A percentile compares a stretch with the other conserved stretches of the same genome.
Evolutionary conservation across 2,888 invertebrate species (phyloP).

Genomic region (Minunthozetes semirufus): DNA sequence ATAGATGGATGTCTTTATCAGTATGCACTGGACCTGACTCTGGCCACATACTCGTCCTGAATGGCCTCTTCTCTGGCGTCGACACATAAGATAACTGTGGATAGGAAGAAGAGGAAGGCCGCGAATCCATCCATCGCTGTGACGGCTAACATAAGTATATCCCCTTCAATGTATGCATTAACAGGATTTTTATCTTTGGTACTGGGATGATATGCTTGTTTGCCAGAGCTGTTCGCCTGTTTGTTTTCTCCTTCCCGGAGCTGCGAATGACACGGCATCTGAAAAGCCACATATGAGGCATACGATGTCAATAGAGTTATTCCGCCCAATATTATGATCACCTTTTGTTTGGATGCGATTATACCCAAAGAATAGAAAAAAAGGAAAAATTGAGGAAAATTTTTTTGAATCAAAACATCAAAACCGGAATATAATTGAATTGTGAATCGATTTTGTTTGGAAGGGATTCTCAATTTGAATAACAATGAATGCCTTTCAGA

Average conservation of each 20-base stretch:
- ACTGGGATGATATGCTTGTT: conserved; percentile 29
- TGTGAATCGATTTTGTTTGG: background rate
- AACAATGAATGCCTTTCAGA: background rate
- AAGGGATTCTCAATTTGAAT: background rate
- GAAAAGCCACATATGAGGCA: conserved; percentile 29
- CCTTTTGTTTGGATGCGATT: conserved; percentile 1
- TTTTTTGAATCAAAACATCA: background rate
- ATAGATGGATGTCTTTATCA: too few relatives aligned
- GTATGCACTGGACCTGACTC: conserved; percentile 35
- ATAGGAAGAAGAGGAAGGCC: conserved; percentile 19
- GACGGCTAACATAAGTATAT: conserved; percentile 30
- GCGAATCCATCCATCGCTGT: conserved; percentile 26
- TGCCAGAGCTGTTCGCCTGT: background rate
- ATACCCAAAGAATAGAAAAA: background rate
- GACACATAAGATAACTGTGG: conserved; percentile 29
- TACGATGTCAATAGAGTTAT: conserved; percentile 34
- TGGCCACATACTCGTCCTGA: conserved; percentile 36
- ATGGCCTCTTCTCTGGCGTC: conserved; percentile 37
- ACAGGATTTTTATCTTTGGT: conserved; percentile 19
- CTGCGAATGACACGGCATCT: conserved; percentile 34
- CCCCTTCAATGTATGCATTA: conserved; percentile 36
- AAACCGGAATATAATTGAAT: background rate
- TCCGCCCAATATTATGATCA: conserved; percentile 35
- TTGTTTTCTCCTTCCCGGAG: conserved; percentile 4
- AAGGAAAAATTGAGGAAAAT: background rate